Evolutionary conservation across 2,797 vertebrate species (phyloP).

Genomic region (Thalassophryne amazonica): DNA sequence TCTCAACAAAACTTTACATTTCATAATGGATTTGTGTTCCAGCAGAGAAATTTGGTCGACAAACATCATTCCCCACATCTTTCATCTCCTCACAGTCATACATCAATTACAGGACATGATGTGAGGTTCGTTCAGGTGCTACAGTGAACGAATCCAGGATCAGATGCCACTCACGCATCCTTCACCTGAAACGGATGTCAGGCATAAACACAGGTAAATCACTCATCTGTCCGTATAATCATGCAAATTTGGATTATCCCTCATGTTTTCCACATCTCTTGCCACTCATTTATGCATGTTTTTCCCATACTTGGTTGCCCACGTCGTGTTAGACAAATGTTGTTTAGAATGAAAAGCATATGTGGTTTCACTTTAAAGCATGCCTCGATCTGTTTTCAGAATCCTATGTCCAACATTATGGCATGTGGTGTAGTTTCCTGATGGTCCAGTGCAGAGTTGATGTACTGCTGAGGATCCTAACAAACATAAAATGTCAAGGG

Average conservation of each 20-base stretch:
- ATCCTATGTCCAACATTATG: too few species aligned
- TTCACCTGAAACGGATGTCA: conserved; percentile 70
- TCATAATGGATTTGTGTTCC: conserved; percentile 25
- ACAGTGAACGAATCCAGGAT: conserved; percentile 51
- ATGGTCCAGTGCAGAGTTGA: too few species aligned
- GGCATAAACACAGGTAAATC: conserved; percentile 68
- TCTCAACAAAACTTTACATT: conserved; percentile 7
- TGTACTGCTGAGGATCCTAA: too few species aligned
- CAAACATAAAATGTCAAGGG: too few species aligned
- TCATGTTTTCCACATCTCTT: conserved; percentile 58
- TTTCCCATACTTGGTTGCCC: conserved; percentile 49
- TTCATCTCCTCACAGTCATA: conserved; percentile 29
- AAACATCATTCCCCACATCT: conserved; percentile 41
- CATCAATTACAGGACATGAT: conserved; percentile 48
- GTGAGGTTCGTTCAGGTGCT: conserved; percentile 22
- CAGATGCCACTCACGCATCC: conserved; percentile 57
- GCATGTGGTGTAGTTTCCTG: too few species aligned
- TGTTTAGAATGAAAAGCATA: conserved; percentile 19
- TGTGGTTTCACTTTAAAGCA: conserved; percentile 9
- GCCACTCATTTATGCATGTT: conserved; percentile 69
- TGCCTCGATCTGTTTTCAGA: not conserved
- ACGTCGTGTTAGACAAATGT: conserved; percentile 40
- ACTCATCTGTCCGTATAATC: conserved; percentile 77
- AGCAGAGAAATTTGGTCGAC: conserved; percentile 41
- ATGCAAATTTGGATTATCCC: conserved; percentile 73